phyloP scores from a whole-genome alignment of 2,113 vertebrate species.

The Nesospiza acunhae region DNA sequence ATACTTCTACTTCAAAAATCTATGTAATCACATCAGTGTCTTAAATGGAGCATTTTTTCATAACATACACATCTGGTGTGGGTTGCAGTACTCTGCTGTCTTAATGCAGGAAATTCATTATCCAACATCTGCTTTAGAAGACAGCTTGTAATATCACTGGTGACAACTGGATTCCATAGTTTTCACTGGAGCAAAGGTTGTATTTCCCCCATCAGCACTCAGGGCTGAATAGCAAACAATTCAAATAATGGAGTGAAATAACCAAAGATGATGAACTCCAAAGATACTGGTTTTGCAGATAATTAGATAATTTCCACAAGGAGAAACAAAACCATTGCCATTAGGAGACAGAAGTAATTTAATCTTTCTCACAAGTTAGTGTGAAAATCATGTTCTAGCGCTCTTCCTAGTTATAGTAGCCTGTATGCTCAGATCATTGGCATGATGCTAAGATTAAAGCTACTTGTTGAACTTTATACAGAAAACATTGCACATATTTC shows the following conservation, averaged over 20 bases:
- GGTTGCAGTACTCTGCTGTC: conserved; percentile 31
- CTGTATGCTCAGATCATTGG: neutral
- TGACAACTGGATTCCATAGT: conserved; percentile 24
- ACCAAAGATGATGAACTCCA: neutral
- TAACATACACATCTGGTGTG: conserved; percentile 27
- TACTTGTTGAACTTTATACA: neutral
- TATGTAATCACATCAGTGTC: neutral
- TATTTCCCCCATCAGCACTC: conserved; percentile 50
- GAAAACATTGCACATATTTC: neutral
- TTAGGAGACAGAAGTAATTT: neutral
- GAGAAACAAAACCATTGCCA: neutral
- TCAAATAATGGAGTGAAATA: conserved; percentile 2
- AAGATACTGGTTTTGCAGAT: neutral
- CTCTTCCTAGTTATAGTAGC: neutral
- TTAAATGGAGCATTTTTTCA: conserved; percentile 8
- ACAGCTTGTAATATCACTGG: conserved; percentile 45
- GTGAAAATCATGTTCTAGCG: neutral
- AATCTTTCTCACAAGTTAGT: neutral
- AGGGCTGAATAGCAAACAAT: conserved; percentile 49
- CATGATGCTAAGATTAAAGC: neutral
- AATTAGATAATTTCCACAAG: conserved; percentile 24
- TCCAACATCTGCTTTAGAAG: conserved; percentile 66
- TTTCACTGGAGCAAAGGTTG: conserved; percentile 39
- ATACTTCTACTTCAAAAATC: neutral
- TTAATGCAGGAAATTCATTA: conserved; percentile 70